phyloP scores from a whole-genome alignment of 2,113 vertebrate species.

The Macroglossus sobrinus region DNA sequence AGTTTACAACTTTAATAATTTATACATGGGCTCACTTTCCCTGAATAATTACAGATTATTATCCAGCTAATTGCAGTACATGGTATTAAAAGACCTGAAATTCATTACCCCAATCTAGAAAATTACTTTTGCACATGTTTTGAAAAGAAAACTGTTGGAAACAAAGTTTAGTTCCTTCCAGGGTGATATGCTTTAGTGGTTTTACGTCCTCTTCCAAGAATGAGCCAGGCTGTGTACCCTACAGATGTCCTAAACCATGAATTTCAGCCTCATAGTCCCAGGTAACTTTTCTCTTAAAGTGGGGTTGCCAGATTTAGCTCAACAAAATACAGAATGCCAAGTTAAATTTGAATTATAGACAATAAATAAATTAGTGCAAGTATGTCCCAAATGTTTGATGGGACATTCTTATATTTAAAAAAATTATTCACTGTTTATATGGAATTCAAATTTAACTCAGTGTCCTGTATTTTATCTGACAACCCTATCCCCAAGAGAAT shows the following conservation, averaged over 20 bases:
- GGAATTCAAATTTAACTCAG: constrained; percentile 28
- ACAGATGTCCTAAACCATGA: not conserved
- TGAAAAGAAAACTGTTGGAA: constrained; percentile 60
- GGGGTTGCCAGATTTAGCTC: not conserved
- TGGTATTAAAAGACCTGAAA: constrained; percentile 72
- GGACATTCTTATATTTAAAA: not conserved
- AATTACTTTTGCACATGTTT: constrained; percentile 70
- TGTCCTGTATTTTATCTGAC: not conserved
- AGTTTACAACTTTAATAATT: constrained; percentile 60
- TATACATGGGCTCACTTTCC: constrained; percentile 53
- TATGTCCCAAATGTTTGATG: not conserved
- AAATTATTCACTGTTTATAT: not conserved
- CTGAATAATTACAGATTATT: constrained; percentile 77
- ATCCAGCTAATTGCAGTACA: constrained; percentile 72
- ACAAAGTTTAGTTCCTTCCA: not conserved
- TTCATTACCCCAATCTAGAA: constrained; percentile 62
- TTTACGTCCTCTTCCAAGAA: not conserved
- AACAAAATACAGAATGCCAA: not conserved
- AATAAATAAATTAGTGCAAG: not conserved
- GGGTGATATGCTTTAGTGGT: not conserved
- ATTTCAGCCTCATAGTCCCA: constrained; percentile 2
- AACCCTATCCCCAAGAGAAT: not conserved
- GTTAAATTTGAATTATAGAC: constrained; percentile 27
- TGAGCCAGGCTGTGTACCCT: not conserved
- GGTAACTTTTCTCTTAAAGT: not conserved